Conservation (phyloP, 2,113 vertebrate genomes). For the Hypomesus transpacificus region DNA sequence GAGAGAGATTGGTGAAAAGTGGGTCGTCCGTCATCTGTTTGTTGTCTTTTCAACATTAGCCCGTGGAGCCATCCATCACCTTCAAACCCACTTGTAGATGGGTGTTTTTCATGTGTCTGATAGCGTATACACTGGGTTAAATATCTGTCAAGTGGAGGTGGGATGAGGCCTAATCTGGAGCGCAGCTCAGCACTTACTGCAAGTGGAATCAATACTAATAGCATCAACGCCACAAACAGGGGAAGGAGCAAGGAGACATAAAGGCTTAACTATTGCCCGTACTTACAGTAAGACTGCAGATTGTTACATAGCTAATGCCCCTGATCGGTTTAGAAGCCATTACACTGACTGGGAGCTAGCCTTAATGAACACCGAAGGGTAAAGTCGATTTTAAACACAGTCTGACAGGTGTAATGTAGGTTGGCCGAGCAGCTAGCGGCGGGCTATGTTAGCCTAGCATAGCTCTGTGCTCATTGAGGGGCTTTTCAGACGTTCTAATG, state of each 20-base stretch:
- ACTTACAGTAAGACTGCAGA: slow-evolving; percentile 55
- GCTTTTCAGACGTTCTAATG: slow-evolving; percentile 29
- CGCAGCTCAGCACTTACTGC: slow-evolving; percentile 49
- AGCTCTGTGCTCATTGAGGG: not conserved
- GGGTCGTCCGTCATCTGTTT: too few species aligned
- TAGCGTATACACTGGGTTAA: slow-evolving; percentile 1
- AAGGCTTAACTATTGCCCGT: slow-evolving; percentile 31
- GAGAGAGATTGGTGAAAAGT: too few species aligned
- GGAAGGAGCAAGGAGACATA: slow-evolving; percentile 25
- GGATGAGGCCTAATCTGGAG: slow-evolving; percentile 41
- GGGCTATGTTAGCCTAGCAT: too few species aligned
- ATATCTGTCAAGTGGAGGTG: slow-evolving; percentile 34
- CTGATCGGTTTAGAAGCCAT: slow-evolving; percentile 60
- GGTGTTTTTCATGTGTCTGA: too few species aligned
- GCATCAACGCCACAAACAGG: slow-evolving; percentile 37
- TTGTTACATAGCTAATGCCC: slow-evolving; percentile 43
- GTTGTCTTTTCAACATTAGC: too few species aligned
- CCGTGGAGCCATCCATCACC: too few species aligned
- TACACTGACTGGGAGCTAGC: slow-evolving; percentile 37
- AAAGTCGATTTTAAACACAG: slow-evolving; percentile 42
- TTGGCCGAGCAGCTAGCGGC: not conserved
- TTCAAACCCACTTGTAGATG: too few species aligned
- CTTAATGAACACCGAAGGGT: slow-evolving; percentile 34
- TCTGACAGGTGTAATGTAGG: slow-evolving; percentile 30
- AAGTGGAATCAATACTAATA: slow-evolving; percentile 60